These are phyloP conservation scores for Petaurus breviceps DNA, from an alignment of 2,113 vertebrate genomes.

Conservation along the genomic window DNA sequence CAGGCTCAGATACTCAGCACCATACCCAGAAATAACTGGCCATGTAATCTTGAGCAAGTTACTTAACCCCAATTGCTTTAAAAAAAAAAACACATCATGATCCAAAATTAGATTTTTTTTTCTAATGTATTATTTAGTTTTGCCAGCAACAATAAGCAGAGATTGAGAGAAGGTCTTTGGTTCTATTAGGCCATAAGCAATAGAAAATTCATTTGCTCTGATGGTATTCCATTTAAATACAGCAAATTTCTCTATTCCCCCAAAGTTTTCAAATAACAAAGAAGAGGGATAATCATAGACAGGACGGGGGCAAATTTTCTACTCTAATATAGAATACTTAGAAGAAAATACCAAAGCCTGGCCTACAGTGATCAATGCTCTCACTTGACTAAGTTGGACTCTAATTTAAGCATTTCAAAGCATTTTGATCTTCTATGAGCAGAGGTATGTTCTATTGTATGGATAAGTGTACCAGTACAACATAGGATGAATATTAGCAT, in stretches of 20 bases:
- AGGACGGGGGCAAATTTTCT: neutral
- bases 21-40: too few species aligned
- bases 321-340: neutral
- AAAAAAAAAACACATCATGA: too few species aligned
- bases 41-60: too few species aligned
- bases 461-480: neutral
- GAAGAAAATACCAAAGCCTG: neutral
- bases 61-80: too few species aligned
- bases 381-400: neutral
- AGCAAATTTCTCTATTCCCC: neutral
- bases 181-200: neutral
- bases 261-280: neutral
- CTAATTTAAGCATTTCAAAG: neutral
- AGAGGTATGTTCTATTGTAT: neutral
- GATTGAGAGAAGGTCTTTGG: neutral
- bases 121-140: constrained; percentile 3
- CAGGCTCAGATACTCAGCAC: too few species aligned
- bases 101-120: constrained; percentile 9
- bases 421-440: neutral
- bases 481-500: neutral
- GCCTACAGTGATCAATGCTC: neutral
- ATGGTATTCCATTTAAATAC: neutral
- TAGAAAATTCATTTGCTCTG: neutral
- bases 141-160: constrained; percentile 9
- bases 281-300: neutral